Evolutionary conservation across 2,888 invertebrate genomes (phyloP), one percentile per base, ranked within the genome.

Genomic region (Stomorhina lunata): DNA sequence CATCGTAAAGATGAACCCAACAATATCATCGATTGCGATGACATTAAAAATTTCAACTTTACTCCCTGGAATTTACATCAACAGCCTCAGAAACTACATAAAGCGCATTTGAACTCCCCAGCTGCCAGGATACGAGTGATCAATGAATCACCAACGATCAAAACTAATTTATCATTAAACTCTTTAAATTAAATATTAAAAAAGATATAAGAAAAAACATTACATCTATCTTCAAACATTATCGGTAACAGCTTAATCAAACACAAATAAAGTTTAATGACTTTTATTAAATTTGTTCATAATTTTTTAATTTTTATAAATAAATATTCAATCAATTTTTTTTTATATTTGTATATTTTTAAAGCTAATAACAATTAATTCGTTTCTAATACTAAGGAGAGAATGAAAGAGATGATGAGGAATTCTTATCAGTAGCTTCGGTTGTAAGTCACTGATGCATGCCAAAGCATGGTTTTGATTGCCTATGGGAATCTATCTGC

Each of bases 21-120:
- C 90, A 93, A 93, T 0, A 92, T 94, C n/a, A 90, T 94, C 0
- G 92, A 93, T 85, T 96, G 96, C 90, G 90, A 90, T 68, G 92
- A 93, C 15, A 90, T 96, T 15, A 93, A 93, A 0, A 92, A 92
- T 48, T 92, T 93, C 0, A 91, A 93, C 86, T 92, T 94, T 73
- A 87, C 87, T 0, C 89, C 92, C 1, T 96, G 95, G 95, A 85
- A 85, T 5, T 78, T 77, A 22, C 32, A 61, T 0, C 55, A 76
- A 2, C 69, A 80, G 5, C 76, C 84, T 0, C 27, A 76, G 12
- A 78, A 79, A n/a, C 50, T 88, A 32, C 86, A 88, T 84, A 80
- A 85, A 1, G 69, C 84, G 0, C 69, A 81, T 12, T 72, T 89
- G 3, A 87, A 83, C 71, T 85, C 85, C 0, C 32, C 84, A 3